Evolutionary conservation across 2,113 vertebrate genomes (phyloP).

Genomic region (Ibidorhyncha struthersii): DNA sequence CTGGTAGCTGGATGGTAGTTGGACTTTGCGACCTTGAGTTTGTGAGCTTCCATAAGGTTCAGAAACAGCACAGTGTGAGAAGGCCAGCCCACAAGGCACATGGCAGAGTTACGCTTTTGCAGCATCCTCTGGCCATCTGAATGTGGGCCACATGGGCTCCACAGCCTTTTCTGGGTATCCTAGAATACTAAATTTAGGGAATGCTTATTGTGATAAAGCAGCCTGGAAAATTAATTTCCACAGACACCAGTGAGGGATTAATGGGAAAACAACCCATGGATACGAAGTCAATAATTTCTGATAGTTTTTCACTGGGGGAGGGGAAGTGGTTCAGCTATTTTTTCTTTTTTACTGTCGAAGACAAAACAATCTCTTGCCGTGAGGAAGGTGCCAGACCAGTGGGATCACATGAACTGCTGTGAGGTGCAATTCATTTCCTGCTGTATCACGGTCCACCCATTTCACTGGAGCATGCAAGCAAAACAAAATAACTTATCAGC

Average conservation of each 20-base stretch:
- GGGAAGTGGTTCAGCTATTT: not conserved
- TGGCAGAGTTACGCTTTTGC: not conserved
- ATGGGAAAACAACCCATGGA: not conserved
- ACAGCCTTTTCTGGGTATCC: not conserved
- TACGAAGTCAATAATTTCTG: not conserved
- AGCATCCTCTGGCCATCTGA: not conserved
- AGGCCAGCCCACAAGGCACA: not conserved
- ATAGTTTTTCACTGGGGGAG: not conserved
- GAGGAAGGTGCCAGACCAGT: not conserved
- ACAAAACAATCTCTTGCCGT: not conserved
- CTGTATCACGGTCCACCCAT: not conserved
- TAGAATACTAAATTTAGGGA: not conserved
- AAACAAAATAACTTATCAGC: not conserved
- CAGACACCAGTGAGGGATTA: not conserved
- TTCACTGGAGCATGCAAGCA: not conserved
- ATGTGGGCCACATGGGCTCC: not conserved
- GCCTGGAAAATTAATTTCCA: not conserved
- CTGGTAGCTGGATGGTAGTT: not conserved
- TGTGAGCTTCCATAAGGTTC: not conserved
- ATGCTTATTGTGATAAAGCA: not conserved
- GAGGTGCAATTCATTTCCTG: not conserved
- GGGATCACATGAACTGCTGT: not conserved
- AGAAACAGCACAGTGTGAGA: not conserved
- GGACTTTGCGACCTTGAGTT: not conserved
- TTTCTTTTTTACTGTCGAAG: not conserved